These are phyloP conservation scores for Anguilla obscura DNA, from an alignment of 2,797 vertebrate species.

Conservation along the genomic window DNA sequence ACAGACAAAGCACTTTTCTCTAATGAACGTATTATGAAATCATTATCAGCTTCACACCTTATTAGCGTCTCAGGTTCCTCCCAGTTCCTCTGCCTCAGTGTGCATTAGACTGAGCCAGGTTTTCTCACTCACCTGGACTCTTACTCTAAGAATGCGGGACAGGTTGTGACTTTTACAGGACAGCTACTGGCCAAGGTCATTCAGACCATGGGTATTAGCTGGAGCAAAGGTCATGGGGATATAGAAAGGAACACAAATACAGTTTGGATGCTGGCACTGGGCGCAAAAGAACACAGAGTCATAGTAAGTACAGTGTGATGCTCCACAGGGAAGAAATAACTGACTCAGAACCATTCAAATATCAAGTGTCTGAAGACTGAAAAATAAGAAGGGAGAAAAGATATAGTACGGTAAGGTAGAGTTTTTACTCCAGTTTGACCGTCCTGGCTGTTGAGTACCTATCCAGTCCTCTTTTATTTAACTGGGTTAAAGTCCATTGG, in stretches of 20 bases:
- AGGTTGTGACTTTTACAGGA: too few relatives aligned
- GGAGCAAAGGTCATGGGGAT: neutral
- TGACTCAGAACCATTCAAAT: neutral
- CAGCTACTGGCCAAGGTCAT: neutral
- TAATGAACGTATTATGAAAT: conserved; percentile 82
- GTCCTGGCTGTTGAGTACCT: too few relatives aligned
- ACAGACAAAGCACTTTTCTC: conserved; percentile 77
- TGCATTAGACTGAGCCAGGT: neutral
- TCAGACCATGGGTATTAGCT: neutral
- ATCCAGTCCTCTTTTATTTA: too few relatives aligned
- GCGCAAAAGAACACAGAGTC: conserved; percentile 52
- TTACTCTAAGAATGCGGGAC: too few relatives aligned
- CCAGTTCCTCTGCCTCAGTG: conserved; percentile 28
- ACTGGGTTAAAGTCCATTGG: too few relatives aligned
- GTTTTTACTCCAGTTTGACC: too few relatives aligned
- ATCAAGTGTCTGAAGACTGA: conserved; percentile 29
- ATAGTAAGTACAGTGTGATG: conserved; percentile 47
- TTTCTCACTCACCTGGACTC: neutral
- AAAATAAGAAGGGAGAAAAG: too few relatives aligned
- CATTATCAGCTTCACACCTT: conserved; percentile 80
- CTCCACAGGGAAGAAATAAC: neutral
- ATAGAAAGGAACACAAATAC: neutral
- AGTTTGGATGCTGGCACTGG: neutral
- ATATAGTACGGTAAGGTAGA: too few relatives aligned
- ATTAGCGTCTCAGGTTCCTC: conserved; percentile 74